These are phyloP conservation scores for Hymenopus coronatus DNA, from an alignment of 2,888 invertebrate genomes.

Conservation along the genomic window DNA sequence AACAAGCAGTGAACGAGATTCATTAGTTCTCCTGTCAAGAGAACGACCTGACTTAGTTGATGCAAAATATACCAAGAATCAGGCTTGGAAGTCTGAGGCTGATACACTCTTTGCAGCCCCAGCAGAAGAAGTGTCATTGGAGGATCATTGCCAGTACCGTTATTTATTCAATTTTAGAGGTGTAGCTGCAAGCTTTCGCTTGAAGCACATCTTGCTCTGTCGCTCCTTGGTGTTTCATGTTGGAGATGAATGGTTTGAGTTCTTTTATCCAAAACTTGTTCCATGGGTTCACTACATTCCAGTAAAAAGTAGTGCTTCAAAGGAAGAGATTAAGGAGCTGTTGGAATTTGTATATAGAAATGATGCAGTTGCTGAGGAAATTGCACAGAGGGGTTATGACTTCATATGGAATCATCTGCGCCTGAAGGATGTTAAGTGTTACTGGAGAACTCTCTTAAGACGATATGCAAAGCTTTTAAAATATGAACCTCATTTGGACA, in stretches of 20 bases:
- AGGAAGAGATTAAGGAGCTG: slow-evolving; percentile 68
- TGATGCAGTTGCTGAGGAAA: slow-evolving; percentile 69
- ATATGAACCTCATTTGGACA: slow-evolving; percentile 53
- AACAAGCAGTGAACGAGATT: slow-evolving; percentile 87
- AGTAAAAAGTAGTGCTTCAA: slow-evolving; percentile 63
- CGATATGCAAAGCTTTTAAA: slow-evolving; percentile 71
- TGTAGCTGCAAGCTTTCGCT: slow-evolving; percentile 95
- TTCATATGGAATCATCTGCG: slow-evolving; percentile 81
- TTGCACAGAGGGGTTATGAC: slow-evolving; percentile 77
- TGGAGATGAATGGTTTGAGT: slow-evolving; percentile 91
- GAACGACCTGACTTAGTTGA: slow-evolving; percentile 74
- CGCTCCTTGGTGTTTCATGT: slow-evolving; percentile 92
- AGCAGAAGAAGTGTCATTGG: slow-evolving; percentile 81
- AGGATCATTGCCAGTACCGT: slow-evolving; percentile 89
- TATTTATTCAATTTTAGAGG: slow-evolving; percentile 95
- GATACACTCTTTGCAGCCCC: slow-evolving; percentile 84
- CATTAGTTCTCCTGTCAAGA: slow-evolving; percentile 77
- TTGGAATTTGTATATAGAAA: slow-evolving; percentile 73
- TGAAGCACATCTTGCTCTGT: slow-evolving; percentile 92
- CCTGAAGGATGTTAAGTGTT: slow-evolving; percentile 79
- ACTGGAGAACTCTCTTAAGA: slow-evolving; percentile 77
- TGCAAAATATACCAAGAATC: slow-evolving; percentile 96
- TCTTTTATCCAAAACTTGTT: slow-evolving; percentile 85
- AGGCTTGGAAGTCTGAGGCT: slow-evolving; percentile 93
- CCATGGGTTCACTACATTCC: slow-evolving; percentile 97